Conservation (phyloP, 2,797 vertebrate genomes). For the Apogon talboti region DNA sequence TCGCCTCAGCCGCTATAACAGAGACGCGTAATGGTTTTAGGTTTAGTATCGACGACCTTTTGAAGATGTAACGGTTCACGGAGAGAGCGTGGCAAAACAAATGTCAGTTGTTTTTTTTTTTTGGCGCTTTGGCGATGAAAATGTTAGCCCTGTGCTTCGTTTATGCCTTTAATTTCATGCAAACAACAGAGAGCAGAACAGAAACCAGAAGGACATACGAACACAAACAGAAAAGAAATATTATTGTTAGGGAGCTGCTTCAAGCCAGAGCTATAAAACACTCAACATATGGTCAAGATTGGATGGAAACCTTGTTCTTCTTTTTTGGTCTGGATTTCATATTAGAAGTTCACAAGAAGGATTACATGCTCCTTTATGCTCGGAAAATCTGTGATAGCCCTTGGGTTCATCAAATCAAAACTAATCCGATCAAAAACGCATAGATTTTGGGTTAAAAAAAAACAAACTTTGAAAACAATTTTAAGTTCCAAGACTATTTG, state of each 20-base stretch:
- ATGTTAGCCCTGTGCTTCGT: conserved; percentile 69
- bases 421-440: conserved; percentile 10
- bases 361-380: conserved; percentile 4
- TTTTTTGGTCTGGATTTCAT: conserved; percentile 9
- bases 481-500: neutral
- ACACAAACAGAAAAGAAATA: conserved; percentile 30
- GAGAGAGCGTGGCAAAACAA: conserved; percentile 32
- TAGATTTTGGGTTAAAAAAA: conserved; percentile 1
- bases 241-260: conserved; percentile 31
- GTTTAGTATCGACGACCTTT: conserved; percentile 7
- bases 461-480: too few relatives aligned
- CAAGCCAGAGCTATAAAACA: conserved; percentile 17
- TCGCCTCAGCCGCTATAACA: conserved; percentile 8
- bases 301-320: neutral
- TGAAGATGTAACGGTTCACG: conserved; percentile 20
- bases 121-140: conserved; percentile 27
- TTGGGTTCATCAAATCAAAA: conserved; percentile 34
- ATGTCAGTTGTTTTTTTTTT: conserved; percentile 22
- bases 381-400: conserved; percentile 19
- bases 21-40: conserved; percentile 14
- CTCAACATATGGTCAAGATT: neutral
- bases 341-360: conserved; percentile 24
- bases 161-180: conserved; percentile 51
- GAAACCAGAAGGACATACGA: conserved; percentile 31
- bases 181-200: conserved; percentile 44